Conservation (phyloP, 2,113 vertebrate species). For the Ivindomyrus marchei region DNA sequence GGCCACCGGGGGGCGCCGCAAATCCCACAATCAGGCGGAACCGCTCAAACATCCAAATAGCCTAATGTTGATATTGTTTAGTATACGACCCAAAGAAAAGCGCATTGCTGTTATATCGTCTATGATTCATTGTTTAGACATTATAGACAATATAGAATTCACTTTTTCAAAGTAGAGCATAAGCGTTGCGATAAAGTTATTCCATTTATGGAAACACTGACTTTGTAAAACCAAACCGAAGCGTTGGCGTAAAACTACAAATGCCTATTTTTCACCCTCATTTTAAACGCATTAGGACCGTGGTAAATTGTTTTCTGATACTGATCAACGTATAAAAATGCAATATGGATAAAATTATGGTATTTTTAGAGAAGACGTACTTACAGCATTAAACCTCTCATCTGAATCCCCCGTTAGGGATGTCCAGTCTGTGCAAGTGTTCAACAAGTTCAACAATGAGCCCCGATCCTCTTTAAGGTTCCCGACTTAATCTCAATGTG, state of each 20-base stretch:
- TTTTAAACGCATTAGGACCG: background rate
- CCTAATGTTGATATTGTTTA: background rate
- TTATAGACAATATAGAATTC: background rate
- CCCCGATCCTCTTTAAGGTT: slow-evolving; percentile 52
- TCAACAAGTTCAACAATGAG: slow-evolving; percentile 65
- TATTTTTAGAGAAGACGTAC: slow-evolving; percentile 35
- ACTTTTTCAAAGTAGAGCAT: background rate
- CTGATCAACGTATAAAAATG: background rate
- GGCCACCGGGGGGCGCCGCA: slow-evolving; percentile 58
- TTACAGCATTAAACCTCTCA: slow-evolving; percentile 45
- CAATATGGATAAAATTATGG: background rate
- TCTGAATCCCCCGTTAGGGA: slow-evolving; percentile 5
- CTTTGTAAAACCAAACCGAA: background rate
- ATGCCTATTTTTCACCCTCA: background rate
- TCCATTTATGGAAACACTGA: background rate
- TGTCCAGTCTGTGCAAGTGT: slow-evolving; percentile 35
- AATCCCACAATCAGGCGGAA: slow-evolving; percentile 4
- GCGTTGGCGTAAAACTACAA: background rate
- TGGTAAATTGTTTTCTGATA: background rate
- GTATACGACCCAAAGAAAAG: background rate
- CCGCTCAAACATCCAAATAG: background rate
- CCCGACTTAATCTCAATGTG: slow-evolving; percentile 37
- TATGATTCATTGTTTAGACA: background rate
- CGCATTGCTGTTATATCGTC: background rate
- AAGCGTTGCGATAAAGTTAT: background rate